phyloP scores from a whole-genome alignment of 2,797 vertebrate species.

The Notolepis coatsorum region DNA sequence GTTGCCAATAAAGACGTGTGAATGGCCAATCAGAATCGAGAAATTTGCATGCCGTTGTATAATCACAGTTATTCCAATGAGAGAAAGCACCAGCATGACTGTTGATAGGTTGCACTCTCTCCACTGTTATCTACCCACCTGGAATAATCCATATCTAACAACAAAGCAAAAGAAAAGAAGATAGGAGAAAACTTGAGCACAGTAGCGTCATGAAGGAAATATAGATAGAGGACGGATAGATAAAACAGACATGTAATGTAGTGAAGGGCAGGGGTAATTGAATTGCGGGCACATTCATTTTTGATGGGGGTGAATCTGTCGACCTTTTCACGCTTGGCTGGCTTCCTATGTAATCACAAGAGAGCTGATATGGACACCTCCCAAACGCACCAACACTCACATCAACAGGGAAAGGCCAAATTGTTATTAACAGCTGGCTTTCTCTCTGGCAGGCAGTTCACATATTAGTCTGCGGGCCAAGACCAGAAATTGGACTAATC shows the following conservation, averaged over 20 bases:
- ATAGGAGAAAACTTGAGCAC: not conserved
- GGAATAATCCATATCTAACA: too few relatives aligned
- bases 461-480: too few relatives aligned
- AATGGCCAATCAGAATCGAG: too few relatives aligned
- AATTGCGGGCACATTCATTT: slow-evolving; percentile 27
- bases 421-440: slow-evolving; percentile 7
- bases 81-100: too few relatives aligned
- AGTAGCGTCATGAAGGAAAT: not conserved
- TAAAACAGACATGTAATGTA: slow-evolving; percentile 18
- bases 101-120: too few relatives aligned
- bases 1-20: too few relatives aligned
- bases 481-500: too few relatives aligned
- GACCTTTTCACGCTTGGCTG: slow-evolving; percentile 29
- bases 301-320: slow-evolving; percentile 26
- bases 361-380: slow-evolving; percentile 13
- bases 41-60: too few relatives aligned
- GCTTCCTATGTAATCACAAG: slow-evolving; percentile 11
- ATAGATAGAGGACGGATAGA: not conserved
- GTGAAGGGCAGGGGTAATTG: slow-evolving; percentile 33
- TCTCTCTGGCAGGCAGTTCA: not conserved
- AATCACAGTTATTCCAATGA: too few relatives aligned
- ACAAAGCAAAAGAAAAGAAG: not conserved
- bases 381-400: slow-evolving; percentile 8
- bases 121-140: not conserved
- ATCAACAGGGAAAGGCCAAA: slow-evolving; percentile 28